Conservation (phyloP, 2,797 vertebrate genomes). For the Glyptemys insculpta region DNA sequence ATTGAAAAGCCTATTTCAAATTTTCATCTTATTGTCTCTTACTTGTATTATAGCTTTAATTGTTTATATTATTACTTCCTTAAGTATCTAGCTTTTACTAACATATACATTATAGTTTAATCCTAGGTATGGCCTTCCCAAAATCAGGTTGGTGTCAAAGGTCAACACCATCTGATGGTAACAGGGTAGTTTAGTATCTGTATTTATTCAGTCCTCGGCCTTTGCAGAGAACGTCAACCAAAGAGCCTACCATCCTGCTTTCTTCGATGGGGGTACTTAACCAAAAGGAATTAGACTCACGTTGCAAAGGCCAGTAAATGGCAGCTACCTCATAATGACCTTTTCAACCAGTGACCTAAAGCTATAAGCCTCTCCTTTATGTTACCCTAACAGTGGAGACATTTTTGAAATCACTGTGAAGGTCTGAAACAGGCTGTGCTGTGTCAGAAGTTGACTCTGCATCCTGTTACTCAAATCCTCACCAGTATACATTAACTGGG, state of each 20-base stretch:
- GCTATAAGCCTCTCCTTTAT: neutral
- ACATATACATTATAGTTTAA: too few relatives aligned
- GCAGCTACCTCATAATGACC: neutral
- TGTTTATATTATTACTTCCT: too few relatives aligned
- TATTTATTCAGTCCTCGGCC: neutral
- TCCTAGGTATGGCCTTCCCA: too few relatives aligned
- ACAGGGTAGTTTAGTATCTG: neutral
- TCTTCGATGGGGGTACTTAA: neutral
- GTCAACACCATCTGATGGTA: neutral
- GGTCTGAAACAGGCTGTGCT: neutral
- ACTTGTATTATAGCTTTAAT: too few relatives aligned
- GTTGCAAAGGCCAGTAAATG: neutral
- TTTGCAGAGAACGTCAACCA: neutral
- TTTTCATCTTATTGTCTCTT: too few relatives aligned
- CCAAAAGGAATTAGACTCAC: neutral
- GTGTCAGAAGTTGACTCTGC: too few relatives aligned
- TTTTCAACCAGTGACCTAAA: neutral
- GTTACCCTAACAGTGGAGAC: neutral
- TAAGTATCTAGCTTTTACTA: too few relatives aligned
- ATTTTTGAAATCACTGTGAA: neutral
- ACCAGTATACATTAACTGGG: too few relatives aligned
- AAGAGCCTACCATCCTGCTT: neutral
- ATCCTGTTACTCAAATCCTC: too few relatives aligned
- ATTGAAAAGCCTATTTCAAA: too few relatives aligned
- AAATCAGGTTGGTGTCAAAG: too few relatives aligned